phyloP scores from a whole-genome alignment of 2,113 vertebrate species.

The Origma solitaria region DNA sequence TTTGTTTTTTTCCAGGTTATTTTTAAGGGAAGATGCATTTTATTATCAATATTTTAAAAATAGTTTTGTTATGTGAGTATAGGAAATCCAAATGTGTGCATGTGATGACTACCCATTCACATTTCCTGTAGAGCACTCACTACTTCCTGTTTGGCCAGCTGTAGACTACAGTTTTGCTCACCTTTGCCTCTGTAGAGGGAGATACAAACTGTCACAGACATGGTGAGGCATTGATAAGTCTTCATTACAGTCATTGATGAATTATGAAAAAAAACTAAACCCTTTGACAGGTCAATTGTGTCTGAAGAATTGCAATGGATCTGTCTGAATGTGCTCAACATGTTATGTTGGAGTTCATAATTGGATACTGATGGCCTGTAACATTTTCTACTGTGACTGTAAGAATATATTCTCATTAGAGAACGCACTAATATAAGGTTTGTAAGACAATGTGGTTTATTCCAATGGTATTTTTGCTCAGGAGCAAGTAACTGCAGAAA shows the following conservation, averaged over 20 bases:
- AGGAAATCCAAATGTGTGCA: neutral
- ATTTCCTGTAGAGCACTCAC: neutral
- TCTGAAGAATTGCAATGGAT: neutral
- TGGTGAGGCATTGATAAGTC: neutral
- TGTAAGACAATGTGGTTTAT: neutral
- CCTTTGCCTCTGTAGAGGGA: neutral
- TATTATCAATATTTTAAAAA: neutral
- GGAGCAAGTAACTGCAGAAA: neutral
- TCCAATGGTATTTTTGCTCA: neutral
- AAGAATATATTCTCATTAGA: neutral
- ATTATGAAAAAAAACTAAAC: neutral
- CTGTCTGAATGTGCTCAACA: neutral
- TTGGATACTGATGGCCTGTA: neutral
- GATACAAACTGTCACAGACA: neutral
- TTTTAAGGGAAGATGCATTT: neutral
- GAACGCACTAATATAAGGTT: rapidly evolving
- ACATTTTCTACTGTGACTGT: neutral
- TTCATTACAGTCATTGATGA: neutral
- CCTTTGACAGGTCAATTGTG: neutral
- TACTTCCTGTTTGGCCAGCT: neutral
- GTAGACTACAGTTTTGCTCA: neutral
- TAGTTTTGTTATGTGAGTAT: neutral
- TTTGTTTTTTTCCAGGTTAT: neutral
- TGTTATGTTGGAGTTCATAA: neutral
- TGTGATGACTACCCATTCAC: neutral